A percentile compares a stretch with the other conserved stretches of the same genome.
These are phyloP conservation scores for Pangasius macronema DNA, from an alignment of 2,797 vertebrate species.

Conservation along the genomic window DNA sequence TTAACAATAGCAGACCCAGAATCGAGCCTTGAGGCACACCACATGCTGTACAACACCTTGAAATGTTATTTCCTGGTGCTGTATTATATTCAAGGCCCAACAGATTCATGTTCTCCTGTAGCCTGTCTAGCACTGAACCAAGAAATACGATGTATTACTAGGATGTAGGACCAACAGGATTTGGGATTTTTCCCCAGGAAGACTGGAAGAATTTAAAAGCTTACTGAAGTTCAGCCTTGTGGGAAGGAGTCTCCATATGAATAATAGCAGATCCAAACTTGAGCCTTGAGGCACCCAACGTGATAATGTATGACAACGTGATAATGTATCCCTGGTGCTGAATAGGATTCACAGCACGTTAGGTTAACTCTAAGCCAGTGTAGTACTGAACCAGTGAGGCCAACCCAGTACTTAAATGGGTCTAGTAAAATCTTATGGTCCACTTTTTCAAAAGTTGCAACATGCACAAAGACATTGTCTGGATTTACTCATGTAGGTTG, in stretches of 20 bases:
- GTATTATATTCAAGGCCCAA: background rate
- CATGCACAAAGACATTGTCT: background rate
- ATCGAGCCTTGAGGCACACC: background rate
- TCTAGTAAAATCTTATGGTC: background rate
- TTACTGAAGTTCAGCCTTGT: conserved; percentile 81
- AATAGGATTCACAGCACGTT: background rate
- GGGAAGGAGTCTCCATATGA: background rate
- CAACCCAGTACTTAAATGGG: background rate
- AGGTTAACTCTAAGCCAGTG: background rate
- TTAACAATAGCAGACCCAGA: background rate
- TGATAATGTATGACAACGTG: background rate
- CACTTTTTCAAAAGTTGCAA: background rate
- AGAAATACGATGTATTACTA: background rate
- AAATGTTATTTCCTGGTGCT: background rate
- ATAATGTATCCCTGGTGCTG: background rate
- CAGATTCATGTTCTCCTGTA: background rate
- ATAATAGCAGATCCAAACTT: background rate
- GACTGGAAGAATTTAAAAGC: conserved; percentile 88
- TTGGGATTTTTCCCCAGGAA: background rate
- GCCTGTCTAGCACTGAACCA: too few relatives aligned
- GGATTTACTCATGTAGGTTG: background rate
- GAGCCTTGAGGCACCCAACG: background rate
- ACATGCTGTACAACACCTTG: background rate
- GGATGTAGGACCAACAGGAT: background rate
- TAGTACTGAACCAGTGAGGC: background rate